Conservation (phyloP, 2,113 vertebrate genomes). For the Heterotilapia buettikoferi region DNA sequence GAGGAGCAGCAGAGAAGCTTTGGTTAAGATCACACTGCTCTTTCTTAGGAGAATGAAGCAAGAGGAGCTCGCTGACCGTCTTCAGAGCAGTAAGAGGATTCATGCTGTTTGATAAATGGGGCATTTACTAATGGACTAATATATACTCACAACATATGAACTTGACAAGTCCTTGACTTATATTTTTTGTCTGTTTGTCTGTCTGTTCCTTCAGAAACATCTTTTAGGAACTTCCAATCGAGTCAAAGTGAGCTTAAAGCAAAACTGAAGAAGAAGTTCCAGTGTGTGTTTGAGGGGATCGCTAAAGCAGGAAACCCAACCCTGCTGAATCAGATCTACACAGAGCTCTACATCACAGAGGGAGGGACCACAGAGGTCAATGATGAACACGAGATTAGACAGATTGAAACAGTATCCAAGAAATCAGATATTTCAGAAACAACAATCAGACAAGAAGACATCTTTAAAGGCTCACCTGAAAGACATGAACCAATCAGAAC, state of each 20-base stretch:
- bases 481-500: not conserved
- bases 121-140: not conserved
- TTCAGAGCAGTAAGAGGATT: not conserved
- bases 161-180: not conserved
- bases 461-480: not conserved
- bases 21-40: not conserved
- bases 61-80: rapidly evolving
- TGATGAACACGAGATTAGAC: not conserved
- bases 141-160: rapidly evolving
- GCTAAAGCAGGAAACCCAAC: not conserved
- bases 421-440: not conserved
- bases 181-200: not conserved
- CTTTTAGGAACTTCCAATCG: not conserved
- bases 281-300: not conserved
- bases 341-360: conserved; percentile 56
- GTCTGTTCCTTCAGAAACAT: rapidly evolving
- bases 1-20: rapidly evolving
- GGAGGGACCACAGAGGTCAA: rapidly evolving
- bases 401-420: rapidly evolving
- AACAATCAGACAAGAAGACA: not conserved
- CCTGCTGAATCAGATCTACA: conserved; percentile 37
- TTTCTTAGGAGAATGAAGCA: not conserved
- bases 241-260: not conserved
- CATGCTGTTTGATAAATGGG: not conserved
- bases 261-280: not conserved